A percentile compares a stretch with the other conserved stretches of the same genome.
These are phyloP conservation scores for Pangasius sanitwongsei DNA, from an alignment of 2,797 vertebrate species.

Conservation along the genomic window DNA sequence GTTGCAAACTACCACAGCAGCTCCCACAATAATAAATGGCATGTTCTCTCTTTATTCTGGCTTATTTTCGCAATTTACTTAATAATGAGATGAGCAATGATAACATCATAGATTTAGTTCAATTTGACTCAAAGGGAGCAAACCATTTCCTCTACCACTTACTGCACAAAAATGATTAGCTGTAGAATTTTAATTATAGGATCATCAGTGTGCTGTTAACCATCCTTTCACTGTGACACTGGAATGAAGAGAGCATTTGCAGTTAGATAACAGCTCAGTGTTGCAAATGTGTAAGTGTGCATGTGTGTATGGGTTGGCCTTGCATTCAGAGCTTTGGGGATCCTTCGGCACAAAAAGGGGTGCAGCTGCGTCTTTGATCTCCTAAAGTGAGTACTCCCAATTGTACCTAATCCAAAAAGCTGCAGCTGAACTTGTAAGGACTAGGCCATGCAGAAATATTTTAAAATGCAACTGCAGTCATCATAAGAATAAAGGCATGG, in stretches of 20 bases:
- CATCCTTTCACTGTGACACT: conserved; percentile 16
- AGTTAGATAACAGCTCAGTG: conserved; percentile 37
- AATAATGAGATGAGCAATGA: background rate
- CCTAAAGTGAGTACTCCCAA: conserved; percentile 27
- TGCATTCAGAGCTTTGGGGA: conserved; percentile 43
- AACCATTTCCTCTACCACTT: conserved; percentile 18
- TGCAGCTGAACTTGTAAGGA: conserved; percentile 39
- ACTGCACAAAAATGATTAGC: conserved; percentile 6
- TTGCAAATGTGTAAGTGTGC: conserved; percentile 29
- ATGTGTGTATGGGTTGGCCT: conserved; percentile 25
- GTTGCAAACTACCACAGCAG: background rate
- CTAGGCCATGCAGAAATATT: conserved; percentile 20
- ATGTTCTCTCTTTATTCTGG: background rate
- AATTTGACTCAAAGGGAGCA: background rate
- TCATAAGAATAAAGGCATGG: conserved; percentile 31
- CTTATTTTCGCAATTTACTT: background rate
- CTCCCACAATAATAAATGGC: background rate
- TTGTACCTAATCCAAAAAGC: conserved; percentile 35
- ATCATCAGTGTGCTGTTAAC: conserved; percentile 12
- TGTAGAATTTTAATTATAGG: background rate
- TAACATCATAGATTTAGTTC: background rate
- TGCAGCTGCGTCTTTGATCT: conserved; percentile 45
- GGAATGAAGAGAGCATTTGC: conserved; percentile 15
- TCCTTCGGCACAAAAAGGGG: conserved; percentile 27
- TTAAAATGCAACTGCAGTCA: conserved; percentile 30